phyloP scores from a whole-genome alignment of 2,113 vertebrate genomes.

The Heterochromis multidens region DNA sequence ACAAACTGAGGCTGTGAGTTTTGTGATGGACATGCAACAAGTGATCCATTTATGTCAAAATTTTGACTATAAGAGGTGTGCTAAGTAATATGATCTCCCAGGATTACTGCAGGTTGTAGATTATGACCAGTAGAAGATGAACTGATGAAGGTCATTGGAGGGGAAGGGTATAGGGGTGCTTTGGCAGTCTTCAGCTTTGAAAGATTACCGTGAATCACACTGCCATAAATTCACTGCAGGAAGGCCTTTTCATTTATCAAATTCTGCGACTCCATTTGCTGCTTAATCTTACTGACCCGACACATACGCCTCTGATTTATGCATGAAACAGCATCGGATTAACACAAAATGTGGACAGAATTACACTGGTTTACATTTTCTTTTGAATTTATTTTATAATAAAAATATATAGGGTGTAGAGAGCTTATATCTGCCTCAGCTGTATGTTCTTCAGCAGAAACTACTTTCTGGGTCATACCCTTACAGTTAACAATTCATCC shows the following conservation, averaged over 20 bases:
- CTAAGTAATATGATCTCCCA: background rate
- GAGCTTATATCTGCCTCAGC: background rate
- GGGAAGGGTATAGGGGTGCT: background rate
- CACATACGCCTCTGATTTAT: background rate
- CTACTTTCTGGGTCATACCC: background rate
- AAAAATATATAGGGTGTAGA: background rate
- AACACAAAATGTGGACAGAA: background rate
- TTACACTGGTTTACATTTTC: background rate
- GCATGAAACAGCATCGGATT: background rate
- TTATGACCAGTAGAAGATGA: background rate
- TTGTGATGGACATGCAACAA: background rate
- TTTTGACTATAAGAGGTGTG: background rate
- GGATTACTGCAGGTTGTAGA: background rate
- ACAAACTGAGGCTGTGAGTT: background rate
- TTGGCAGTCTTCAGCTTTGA: background rate
- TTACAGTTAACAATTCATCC: constrained; percentile 4
- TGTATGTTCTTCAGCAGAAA: background rate
- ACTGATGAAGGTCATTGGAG: background rate
- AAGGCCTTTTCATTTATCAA: background rate
- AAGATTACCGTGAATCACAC: constrained; percentile 1
- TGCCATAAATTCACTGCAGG: background rate
- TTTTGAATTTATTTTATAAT: background rate
- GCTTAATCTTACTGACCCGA: background rate
- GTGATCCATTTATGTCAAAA: background rate
- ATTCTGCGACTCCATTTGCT: constrained; percentile 17